phyloP scores from a whole-genome alignment of 1,140 invertebrate genomes.

The Pseudomyrmex gracilis region DNA sequence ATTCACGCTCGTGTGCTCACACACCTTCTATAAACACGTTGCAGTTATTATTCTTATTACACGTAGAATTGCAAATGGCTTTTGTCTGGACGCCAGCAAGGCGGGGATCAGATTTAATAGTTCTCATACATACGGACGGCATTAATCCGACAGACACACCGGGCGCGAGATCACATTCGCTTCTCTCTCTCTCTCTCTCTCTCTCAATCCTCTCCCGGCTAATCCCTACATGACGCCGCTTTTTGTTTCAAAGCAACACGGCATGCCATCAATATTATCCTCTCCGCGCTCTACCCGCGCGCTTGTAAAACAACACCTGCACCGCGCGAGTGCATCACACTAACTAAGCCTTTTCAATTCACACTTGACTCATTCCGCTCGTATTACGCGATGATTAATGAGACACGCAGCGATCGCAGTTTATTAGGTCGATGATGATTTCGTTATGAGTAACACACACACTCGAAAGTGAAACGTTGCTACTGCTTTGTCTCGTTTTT shows the following conservation, averaged over 20 bases:
- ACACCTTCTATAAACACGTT: not conserved
- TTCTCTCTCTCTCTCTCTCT: not conserved
- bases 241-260: constrained; percentile 32
- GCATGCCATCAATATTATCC: constrained; percentile 32
- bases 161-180: constrained; percentile 7
- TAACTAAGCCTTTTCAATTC: constrained; percentile 40
- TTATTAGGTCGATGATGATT: not conserved
- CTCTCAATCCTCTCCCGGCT: constrained; percentile 14
- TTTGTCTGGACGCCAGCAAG: constrained; percentile 1
- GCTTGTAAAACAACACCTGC: constrained; percentile 22
- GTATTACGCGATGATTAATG: constrained; percentile 17
- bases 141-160: constrained; percentile 19
- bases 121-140: not conserved
- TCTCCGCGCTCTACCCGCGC: not conserved
- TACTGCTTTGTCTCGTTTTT: not conserved
- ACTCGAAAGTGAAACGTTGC: too few species aligned
- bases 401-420: not conserved
- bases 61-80: constrained; percentile 16
- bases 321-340: constrained; percentile 12
- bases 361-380: constrained; percentile 10
- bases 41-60: not conserved
- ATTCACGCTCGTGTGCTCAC: not conserved
- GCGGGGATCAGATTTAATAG: constrained; percentile 29
- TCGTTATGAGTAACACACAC: not conserved
- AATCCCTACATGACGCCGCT: constrained; percentile 40